These are phyloP conservation scores for Sycophila texana DNA, from an alignment of 2,888 invertebrate species.

Conservation along the genomic window DNA sequence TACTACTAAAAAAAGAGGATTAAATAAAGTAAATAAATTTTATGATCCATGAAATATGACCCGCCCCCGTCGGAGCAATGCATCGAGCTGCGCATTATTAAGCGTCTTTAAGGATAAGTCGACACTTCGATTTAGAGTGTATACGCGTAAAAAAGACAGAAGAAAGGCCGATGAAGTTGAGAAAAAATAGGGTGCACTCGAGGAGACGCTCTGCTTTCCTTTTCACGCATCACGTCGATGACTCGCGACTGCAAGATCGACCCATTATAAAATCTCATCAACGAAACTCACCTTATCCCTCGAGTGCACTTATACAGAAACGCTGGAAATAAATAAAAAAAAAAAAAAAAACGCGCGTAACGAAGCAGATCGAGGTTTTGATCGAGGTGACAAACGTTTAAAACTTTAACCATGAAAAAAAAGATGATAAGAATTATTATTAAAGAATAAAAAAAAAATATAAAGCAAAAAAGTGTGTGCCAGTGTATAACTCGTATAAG, in stretches of 20 bases:
- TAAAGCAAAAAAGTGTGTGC: conserved; percentile 51
- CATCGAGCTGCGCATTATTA: conserved; percentile 35
- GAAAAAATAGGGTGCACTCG: background rate
- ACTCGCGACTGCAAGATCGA: background rate
- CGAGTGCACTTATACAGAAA: background rate
- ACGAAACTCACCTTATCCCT: conserved; percentile 6
- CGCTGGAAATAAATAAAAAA: conserved; percentile 20
- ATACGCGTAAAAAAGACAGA: conserved; percentile 17
- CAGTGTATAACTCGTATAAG: conserved; percentile 56
- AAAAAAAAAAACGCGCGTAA: background rate
- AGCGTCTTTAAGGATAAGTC: conserved; percentile 28
- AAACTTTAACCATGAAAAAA: conserved; percentile 32
- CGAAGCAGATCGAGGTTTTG: background rate
- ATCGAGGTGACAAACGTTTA: conserved; percentile 11
- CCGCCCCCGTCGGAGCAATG: conserved; percentile 40
- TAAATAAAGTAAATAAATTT: conserved; percentile 17
- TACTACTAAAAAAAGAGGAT: background rate
- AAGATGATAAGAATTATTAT: conserved; percentile 18
- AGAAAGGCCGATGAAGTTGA: background rate
- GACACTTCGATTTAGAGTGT: conserved; percentile 34
- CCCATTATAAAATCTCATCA: background rate
- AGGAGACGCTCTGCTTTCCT: background rate
- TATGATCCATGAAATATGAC: background rate
- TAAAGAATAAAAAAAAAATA: conserved; percentile 36
- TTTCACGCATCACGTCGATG: conserved; percentile 3